phyloP scores from a whole-genome alignment of 2,888 invertebrate genomes.

The Orchesellides sinensis region DNA sequence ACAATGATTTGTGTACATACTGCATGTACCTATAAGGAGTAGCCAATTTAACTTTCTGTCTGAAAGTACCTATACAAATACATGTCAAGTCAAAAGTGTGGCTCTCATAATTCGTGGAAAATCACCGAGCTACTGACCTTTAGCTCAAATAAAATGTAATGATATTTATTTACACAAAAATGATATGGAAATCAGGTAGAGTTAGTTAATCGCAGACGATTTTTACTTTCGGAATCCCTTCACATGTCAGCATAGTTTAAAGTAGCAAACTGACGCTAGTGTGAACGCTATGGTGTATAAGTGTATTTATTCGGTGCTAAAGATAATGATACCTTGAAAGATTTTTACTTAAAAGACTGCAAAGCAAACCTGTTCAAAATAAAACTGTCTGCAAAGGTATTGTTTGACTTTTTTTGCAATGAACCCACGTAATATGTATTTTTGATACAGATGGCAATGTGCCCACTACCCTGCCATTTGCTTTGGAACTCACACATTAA shows the following conservation, averaged over 20 bases:
- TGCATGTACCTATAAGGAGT: too few relatives aligned
- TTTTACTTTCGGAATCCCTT: neutral
- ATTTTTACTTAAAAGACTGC: constrained; percentile 28
- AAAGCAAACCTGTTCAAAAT: constrained; percentile 55
- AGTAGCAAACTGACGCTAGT: neutral
- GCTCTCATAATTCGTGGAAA: constrained; percentile 15
- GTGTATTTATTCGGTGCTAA: constrained; percentile 43
- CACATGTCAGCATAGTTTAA: constrained; percentile 15
- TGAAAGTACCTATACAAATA: too few relatives aligned
- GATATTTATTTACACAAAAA: too few relatives aligned
- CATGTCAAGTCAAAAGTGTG: too few relatives aligned
- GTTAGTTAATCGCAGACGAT: too few relatives aligned
- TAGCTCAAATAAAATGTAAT: neutral
- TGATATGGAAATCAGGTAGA: too few relatives aligned
- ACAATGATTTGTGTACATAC: too few relatives aligned
- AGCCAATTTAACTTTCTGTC: too few relatives aligned
- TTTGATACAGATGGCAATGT: constrained; percentile 44
- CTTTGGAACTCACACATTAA: neutral
- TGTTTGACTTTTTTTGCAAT: constrained; percentile 40
- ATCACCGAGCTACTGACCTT: constrained; percentile 22
- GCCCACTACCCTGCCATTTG: constrained; percentile 38
- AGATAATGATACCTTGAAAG: constrained; percentile 39
- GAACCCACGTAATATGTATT: constrained; percentile 33
- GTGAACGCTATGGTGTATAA: neutral
- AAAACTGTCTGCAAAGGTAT: constrained; percentile 54